Evolutionary conservation across 2,797 vertebrate species (phyloP).

Genomic region (Varecia variegata): DNA sequence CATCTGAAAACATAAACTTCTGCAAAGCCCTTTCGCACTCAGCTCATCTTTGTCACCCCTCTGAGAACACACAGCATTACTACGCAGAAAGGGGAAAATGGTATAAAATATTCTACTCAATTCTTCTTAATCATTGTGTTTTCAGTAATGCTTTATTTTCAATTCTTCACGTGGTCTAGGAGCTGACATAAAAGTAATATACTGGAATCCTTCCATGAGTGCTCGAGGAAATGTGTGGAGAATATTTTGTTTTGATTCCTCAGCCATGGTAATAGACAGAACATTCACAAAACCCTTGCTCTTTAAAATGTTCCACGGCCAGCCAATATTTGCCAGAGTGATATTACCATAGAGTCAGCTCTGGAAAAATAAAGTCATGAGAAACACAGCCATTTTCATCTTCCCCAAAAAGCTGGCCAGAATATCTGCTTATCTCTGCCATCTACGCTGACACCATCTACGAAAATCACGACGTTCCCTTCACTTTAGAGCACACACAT

Average conservation of each 20-base stretch:
- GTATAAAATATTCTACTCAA: neutral
- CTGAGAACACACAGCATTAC: neutral
- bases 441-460: neutral
- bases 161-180: neutral
- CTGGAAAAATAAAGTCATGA: slow-evolving; percentile 64
- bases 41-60: neutral
- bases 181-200: neutral
- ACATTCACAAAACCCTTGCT: slow-evolving; percentile 54
- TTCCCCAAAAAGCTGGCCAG: slow-evolving; percentile 8
- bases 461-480: neutral
- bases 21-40: neutral
- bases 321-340: slow-evolving; percentile 57
- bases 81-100: neutral
- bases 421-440: neutral
- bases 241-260: slow-evolving; percentile 29
- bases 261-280: slow-evolving; percentile 48
- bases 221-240: neutral
- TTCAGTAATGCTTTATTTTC: slow-evolving; percentile 11
- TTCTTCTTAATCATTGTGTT: neutral
- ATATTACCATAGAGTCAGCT: slow-evolving; percentile 23
- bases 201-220: neutral
- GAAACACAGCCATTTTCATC: slow-evolving; percentile 29
- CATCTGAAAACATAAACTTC: neutral
- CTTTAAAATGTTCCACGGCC: slow-evolving; percentile 61
- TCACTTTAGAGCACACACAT: neutral